Percentiles rank a stretch among this genome's conserved stretches.
Conservation (phyloP, 2,888 invertebrate species). For the Eupithecia inturbata region DNA sequence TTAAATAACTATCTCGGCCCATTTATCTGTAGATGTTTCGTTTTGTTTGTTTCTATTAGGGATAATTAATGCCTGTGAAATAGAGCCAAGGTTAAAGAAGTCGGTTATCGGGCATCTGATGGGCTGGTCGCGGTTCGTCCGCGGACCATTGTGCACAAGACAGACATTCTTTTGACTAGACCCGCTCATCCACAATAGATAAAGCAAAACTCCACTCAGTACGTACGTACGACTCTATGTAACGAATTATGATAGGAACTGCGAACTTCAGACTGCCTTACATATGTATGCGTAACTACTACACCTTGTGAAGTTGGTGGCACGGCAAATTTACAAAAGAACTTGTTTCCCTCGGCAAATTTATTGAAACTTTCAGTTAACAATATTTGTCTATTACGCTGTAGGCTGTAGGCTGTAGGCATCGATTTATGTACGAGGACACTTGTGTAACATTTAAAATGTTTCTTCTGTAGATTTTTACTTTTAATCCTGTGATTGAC, state of each 20-base stretch:
- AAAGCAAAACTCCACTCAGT: constrained; percentile 31
- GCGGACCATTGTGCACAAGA: constrained; percentile 45
- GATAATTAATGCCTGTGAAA: constrained; percentile 74
- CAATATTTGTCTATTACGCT: background rate
- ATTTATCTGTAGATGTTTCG: constrained; percentile 75
- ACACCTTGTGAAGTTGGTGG: background rate
- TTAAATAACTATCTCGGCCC: constrained; percentile 78
- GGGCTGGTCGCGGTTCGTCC: constrained; percentile 35
- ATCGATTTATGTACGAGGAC: background rate
- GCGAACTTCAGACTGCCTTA: constrained; percentile 13
- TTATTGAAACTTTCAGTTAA: background rate
- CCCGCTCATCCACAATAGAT: constrained; percentile 33
- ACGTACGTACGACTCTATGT: constrained; percentile 28
- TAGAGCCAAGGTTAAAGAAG: constrained; percentile 77
- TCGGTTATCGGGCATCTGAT: constrained; percentile 73
- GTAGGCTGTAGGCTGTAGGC: background rate
- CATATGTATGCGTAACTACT: background rate
- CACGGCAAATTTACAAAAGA: constrained; percentile 10
- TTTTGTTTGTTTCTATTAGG: constrained; percentile 81
- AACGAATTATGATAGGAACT: constrained; percentile 45
- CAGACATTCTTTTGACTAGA: constrained; percentile 46
- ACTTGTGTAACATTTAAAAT: background rate
- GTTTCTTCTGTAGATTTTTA: constrained; percentile 14
- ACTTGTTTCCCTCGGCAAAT: background rate
- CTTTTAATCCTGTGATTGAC: constrained; percentile 25